Evolutionary conservation across 2,888 invertebrate species (phyloP).

Genomic region (Platycnemis pennipes): DNA sequence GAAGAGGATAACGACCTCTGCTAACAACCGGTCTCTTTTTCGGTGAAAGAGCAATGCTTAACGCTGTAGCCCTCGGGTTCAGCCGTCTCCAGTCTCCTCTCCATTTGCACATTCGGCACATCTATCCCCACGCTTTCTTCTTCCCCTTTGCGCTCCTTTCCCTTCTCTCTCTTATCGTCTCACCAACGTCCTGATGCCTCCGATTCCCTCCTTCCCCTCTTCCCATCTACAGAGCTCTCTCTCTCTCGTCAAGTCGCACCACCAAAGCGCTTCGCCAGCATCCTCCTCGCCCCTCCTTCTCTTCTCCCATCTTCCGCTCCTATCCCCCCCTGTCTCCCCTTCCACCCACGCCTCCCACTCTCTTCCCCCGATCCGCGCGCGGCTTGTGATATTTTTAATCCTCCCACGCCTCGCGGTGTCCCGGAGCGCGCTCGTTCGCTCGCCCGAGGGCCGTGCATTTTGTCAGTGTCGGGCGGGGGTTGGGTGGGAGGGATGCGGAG

Average conservation of each 20-base stretch:
- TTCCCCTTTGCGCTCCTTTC: background rate
- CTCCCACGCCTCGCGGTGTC: slow-evolving; percentile 40
- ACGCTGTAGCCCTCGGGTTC: background rate
- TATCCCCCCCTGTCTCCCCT: background rate
- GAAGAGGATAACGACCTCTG: background rate
- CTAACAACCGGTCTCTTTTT: background rate
- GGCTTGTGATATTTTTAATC: slow-evolving; percentile 48
- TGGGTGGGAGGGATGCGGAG: background rate
- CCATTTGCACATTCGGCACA: background rate
- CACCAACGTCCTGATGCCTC: background rate
- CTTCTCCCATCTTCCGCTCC: background rate
- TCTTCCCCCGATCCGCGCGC: slow-evolving; percentile 8
- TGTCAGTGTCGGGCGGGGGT: slow-evolving; percentile 17
- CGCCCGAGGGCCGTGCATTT: slow-evolving; percentile 27
- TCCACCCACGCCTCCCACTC: background rate
- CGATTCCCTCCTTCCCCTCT: background rate
- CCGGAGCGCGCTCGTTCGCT: background rate
- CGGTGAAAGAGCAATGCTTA: background rate
- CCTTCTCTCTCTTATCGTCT: background rate
- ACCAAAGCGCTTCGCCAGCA: background rate
- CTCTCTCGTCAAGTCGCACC: background rate
- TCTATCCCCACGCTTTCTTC: background rate
- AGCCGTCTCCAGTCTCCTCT: background rate
- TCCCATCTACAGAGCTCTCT: background rate
- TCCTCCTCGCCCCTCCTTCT: background rate